A percentile compares a stretch with the other conserved stretches of the same genome.
These are phyloP conservation scores for Sisyra nigra DNA, from an alignment of 2,888 invertebrate species.

Conservation along the genomic window DNA sequence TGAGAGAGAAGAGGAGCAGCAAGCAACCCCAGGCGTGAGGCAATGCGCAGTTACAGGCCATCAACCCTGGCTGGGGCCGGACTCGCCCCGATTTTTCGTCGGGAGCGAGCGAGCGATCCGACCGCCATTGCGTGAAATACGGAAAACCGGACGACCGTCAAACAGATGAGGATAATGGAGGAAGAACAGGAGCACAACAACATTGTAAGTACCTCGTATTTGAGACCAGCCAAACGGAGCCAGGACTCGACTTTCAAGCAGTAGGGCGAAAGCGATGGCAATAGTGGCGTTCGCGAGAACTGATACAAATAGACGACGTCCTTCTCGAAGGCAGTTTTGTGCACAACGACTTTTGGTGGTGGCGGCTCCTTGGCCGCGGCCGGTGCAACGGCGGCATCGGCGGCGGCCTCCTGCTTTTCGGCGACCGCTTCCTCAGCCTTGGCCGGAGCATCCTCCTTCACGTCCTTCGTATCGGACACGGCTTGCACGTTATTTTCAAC, in stretches of 20 bases:
- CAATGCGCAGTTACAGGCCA: slow-evolving; percentile 8
- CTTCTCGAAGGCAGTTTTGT: slow-evolving; percentile 78
- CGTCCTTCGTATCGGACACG: slow-evolving; percentile 38
- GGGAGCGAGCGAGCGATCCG: slow-evolving; percentile 2
- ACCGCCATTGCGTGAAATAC: slow-evolving; percentile 2
- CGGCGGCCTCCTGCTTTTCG: slow-evolving; percentile 26
- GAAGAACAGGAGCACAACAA: not conserved
- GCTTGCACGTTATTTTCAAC: slow-evolving; percentile 53
- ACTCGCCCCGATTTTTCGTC: not conserved
- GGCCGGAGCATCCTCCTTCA: slow-evolving; percentile 27
- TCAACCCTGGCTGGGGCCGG: slow-evolving; percentile 7
- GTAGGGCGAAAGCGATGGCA: slow-evolving; percentile 83
- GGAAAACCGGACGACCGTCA: not conserved
- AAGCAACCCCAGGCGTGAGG: slow-evolving; percentile 4
- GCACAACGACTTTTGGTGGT: slow-evolving; percentile 63
- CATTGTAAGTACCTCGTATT: slow-evolving; percentile 72
- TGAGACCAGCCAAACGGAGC: slow-evolving; percentile 78
- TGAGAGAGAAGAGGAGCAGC: not conserved
- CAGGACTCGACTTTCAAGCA: slow-evolving; percentile 94
- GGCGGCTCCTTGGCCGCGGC: slow-evolving; percentile 43
- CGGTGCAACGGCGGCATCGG: slow-evolving; percentile 30
- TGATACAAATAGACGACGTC: slow-evolving; percentile 90
- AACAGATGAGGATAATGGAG: not conserved
- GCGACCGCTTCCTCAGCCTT: slow-evolving; percentile 27
- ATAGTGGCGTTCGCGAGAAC: slow-evolving; percentile 75